phyloP scores from a whole-genome alignment of 2,113 vertebrate species.

The Myrmophylax atrothorax region DNA sequence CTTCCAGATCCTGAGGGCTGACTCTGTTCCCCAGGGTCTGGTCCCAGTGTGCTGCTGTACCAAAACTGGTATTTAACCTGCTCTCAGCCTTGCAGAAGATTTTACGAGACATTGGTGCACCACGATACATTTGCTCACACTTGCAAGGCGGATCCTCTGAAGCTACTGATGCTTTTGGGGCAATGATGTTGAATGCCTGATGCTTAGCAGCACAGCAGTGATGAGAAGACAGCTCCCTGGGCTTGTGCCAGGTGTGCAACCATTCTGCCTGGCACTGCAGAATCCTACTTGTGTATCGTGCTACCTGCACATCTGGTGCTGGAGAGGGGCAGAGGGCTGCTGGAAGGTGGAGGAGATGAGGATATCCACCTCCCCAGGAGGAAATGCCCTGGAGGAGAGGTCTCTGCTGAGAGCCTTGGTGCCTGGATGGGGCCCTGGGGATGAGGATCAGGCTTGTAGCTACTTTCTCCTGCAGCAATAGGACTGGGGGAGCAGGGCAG shows the following conservation, averaged over 20 bases:
- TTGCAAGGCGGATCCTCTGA: neutral
- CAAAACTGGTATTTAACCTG: neutral
- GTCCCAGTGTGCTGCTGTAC: accelerated
- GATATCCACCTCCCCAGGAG: accelerated
- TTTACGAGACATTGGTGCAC: neutral
- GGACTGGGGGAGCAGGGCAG: neutral
- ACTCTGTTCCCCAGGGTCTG: neutral
- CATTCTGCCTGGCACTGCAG: neutral
- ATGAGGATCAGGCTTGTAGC: neutral
- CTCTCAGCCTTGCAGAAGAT: neutral
- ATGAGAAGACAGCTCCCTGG: neutral
- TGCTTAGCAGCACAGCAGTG: neutral
- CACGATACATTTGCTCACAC: accelerated
- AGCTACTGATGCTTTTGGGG: neutral
- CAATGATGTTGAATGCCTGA: neutral
- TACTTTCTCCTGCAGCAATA: neutral
- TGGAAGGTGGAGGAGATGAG: neutral
- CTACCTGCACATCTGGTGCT: neutral
- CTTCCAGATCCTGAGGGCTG: neutral
- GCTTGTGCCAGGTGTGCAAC: slow-evolving; percentile 9
- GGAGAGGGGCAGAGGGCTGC: neutral
- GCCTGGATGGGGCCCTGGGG: neutral
- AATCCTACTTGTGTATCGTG: accelerated
- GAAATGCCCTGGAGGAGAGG: neutral
- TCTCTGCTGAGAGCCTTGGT: neutral